phyloP scores from a whole-genome alignment of 2,797 vertebrate genomes.

The Scarus forsteni region DNA sequence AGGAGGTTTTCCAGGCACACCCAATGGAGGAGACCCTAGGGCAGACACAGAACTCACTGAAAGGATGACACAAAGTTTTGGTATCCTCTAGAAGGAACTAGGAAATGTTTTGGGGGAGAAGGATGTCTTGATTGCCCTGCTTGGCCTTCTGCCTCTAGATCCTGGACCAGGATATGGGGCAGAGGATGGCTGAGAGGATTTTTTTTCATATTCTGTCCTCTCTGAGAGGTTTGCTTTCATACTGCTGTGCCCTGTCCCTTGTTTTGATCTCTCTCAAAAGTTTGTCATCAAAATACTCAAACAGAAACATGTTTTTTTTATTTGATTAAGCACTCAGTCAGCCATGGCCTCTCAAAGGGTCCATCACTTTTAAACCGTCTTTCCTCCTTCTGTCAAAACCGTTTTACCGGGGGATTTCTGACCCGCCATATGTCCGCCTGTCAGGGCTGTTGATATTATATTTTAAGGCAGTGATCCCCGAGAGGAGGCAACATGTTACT shows the following conservation, averaged over 20 bases:
- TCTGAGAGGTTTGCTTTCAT: background rate
- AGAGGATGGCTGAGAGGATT: too few relatives aligned
- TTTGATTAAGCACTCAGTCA: constrained; percentile 22
- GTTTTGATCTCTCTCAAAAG: background rate
- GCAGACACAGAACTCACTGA: too few relatives aligned
- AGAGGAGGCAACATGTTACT: constrained; percentile 11
- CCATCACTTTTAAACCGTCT: constrained; percentile 4
- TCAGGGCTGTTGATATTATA: constrained; percentile 18
- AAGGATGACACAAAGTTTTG: too few relatives aligned
- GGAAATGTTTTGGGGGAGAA: too few relatives aligned
- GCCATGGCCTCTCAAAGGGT: constrained; percentile 5
- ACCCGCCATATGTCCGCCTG: constrained; percentile 1
- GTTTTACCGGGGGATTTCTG: constrained; percentile 14
- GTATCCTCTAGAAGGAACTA: too few relatives aligned
- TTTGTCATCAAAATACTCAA: background rate
- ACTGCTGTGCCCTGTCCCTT: background rate
- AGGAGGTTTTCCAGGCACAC: too few relatives aligned
- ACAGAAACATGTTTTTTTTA: constrained; percentile 10
- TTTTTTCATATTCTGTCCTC: too few relatives aligned
- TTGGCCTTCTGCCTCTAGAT: too few relatives aligned
- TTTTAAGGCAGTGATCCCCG: constrained; percentile 1
- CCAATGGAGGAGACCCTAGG: too few relatives aligned
- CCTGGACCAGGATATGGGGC: too few relatives aligned
- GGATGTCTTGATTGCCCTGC: too few relatives aligned
- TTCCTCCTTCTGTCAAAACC: constrained; percentile 1